phyloP scores from a whole-genome alignment of 2,797 vertebrate genomes.

The Discoglossus pictus region DNA sequence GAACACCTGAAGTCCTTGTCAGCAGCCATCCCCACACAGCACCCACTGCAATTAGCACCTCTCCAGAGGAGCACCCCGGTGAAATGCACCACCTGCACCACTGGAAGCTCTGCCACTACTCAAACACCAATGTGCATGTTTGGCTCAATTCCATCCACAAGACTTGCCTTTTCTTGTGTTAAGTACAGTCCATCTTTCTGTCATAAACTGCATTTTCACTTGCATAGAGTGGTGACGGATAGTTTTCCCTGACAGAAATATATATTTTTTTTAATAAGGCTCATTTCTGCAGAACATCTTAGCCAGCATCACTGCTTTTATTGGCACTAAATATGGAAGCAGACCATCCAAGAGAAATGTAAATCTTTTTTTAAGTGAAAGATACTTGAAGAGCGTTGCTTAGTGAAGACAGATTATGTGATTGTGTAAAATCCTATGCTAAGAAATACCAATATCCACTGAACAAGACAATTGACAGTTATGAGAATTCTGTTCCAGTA shows the following conservation, averaged over 20 bases:
- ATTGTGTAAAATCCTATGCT: not conserved
- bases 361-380: constrained; percentile 18
- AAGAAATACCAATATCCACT: constrained; percentile 4
- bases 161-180: too few relatives aligned
- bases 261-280: constrained; percentile 4
- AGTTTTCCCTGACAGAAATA: constrained; percentile 3
- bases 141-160: too few relatives aligned
- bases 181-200: constrained; percentile 16
- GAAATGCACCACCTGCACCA: too few relatives aligned
- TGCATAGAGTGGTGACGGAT: not conserved
- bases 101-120: too few relatives aligned
- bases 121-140: too few relatives aligned
- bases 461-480: not conserved
- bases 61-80: too few relatives aligned
- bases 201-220: not conserved
- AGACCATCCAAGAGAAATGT: not conserved
- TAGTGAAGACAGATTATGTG: constrained; percentile 3
- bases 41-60: too few relatives aligned
- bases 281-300: not conserved
- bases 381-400: not conserved
- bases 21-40: too few relatives aligned
- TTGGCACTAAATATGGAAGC: not conserved
- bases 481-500: not conserved
- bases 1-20: too few relatives aligned
- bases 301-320: constrained; percentile 1